These are phyloP conservation scores for Campoplex capitator DNA, from an alignment of 2,888 invertebrate genomes.

Conservation along the genomic window DNA sequence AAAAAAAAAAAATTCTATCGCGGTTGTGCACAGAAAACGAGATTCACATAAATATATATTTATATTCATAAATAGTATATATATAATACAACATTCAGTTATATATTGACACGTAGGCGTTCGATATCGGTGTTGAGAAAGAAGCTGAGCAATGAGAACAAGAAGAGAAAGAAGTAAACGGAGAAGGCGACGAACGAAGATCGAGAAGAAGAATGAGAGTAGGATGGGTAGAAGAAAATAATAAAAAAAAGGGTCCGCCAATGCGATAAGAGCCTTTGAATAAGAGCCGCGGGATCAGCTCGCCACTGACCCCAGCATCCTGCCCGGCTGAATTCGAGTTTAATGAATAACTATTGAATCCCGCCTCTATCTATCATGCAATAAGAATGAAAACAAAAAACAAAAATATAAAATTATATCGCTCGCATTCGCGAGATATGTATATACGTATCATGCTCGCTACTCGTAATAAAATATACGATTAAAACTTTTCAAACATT, in stretches of 20 bases:
- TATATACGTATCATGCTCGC: constrained; percentile 18
- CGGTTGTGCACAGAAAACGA: background rate
- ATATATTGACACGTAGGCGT: constrained; percentile 50
- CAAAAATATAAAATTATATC: constrained; percentile 27
- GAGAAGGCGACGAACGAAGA: constrained; percentile 57
- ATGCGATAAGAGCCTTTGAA: constrained; percentile 82
- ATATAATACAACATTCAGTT: constrained; percentile 1
- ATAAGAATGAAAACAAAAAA: constrained; percentile 55
- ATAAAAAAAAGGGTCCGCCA: constrained; percentile 75
- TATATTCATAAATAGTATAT: constrained; percentile 24
- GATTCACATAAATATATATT: background rate
- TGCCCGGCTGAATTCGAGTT: constrained; percentile 82
- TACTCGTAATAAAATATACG: constrained; percentile 40
- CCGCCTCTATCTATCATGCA: constrained; percentile 78
- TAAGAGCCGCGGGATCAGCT: constrained; percentile 82
- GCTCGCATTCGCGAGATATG: constrained; percentile 51
- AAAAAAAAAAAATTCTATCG: constrained; percentile 17
- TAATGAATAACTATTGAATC: constrained; percentile 84
- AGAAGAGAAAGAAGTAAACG: constrained; percentile 37
- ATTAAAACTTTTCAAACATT: constrained; percentile 32
- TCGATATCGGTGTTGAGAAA: constrained; percentile 64
- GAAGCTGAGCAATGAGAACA: constrained; percentile 55
- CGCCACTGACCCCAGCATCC: constrained; percentile 83
- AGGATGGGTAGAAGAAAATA: constrained; percentile 57
- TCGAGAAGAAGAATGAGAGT: constrained; percentile 47